Evolutionary conservation across 2,797 vertebrate genomes (phyloP).

Genomic region (Notolabrus celidotus): DNA sequence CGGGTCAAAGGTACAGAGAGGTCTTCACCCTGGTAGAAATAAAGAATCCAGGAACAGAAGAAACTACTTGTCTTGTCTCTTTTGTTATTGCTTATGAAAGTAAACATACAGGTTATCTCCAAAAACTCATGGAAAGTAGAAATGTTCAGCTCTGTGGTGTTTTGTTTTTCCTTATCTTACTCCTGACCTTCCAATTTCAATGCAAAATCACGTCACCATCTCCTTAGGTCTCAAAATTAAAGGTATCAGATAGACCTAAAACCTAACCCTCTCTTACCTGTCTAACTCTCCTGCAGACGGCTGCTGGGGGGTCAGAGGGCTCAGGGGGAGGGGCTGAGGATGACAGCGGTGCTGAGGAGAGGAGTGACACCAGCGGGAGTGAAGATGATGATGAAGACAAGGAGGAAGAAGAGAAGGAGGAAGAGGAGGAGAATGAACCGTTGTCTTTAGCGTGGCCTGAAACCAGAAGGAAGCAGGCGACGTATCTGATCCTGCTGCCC

Average conservation of each 20-base stretch:
- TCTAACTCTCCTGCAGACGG: conserved; percentile 28
- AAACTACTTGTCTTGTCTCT: too few species aligned
- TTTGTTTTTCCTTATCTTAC: too few species aligned
- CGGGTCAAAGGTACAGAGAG: conserved; percentile 46
- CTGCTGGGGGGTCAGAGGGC: conserved; percentile 27
- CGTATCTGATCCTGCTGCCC: conserved; percentile 92
- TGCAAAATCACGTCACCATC: too few species aligned
- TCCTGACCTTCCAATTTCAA: too few species aligned
- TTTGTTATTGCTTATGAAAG: too few species aligned
- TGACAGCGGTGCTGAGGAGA: conserved; percentile 26
- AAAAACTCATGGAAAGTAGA: too few species aligned
- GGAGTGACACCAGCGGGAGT: conserved; percentile 30
- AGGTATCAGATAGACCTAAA: too few species aligned
- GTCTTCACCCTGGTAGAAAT: neutral
- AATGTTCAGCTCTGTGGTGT: too few species aligned
- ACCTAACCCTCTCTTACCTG: neutral
- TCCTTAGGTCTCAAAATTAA: too few species aligned
- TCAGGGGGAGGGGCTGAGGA: conserved; percentile 30
- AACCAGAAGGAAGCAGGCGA: conserved; percentile 87
- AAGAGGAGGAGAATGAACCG: conserved; percentile 88
- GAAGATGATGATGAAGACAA: conserved; percentile 32
- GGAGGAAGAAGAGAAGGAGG: conserved; percentile 68
- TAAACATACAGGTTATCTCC: too few species aligned
- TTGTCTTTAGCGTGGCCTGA: conserved; percentile 93
- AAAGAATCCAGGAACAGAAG: too few species aligned